Evolutionary conservation across 2,113 vertebrate species (phyloP).

Genomic region (Ciconia maguari): DNA sequence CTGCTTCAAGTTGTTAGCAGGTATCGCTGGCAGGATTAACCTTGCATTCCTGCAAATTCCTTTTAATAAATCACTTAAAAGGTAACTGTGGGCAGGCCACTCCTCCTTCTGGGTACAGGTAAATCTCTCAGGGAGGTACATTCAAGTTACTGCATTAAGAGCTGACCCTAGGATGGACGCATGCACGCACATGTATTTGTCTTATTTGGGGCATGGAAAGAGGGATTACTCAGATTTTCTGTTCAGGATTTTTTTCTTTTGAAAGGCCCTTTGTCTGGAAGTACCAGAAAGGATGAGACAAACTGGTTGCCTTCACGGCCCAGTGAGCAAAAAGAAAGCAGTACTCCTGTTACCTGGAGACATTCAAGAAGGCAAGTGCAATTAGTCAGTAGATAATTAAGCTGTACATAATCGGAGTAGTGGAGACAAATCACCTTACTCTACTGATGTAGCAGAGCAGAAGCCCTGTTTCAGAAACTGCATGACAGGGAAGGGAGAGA

Average conservation of each 20-base stretch:
- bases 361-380: slow-evolving; percentile 73
- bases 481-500: slow-evolving; percentile 57
- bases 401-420: slow-evolving; percentile 76
- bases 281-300: slow-evolving; percentile 64
- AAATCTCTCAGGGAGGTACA: slow-evolving; percentile 75
- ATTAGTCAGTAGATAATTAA: slow-evolving; percentile 85
- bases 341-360: slow-evolving; percentile 76
- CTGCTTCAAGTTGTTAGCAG: background rate
- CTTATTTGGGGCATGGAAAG: slow-evolving; percentile 51
- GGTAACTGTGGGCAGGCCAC: background rate
- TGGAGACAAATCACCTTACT: slow-evolving; percentile 59
- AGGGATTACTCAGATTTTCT: slow-evolving; percentile 46
- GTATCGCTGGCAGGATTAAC: background rate
- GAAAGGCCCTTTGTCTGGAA: slow-evolving; percentile 77
- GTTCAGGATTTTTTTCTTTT: slow-evolving; percentile 44
- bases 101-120: background rate
- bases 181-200: slow-evolving; percentile 50
- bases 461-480: slow-evolving; percentile 72
- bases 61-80: background rate
- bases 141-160: slow-evolving; percentile 59
- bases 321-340: slow-evolving; percentile 66
- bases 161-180: background rate
- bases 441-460: slow-evolving; percentile 58
- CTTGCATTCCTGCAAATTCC: background rate
- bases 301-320: slow-evolving; percentile 67